Evolutionary conservation across 2,888 invertebrate genomes (phyloP), one percentile per base, ranked within the genome.

Genomic region (Leucoma salicis): DNA sequence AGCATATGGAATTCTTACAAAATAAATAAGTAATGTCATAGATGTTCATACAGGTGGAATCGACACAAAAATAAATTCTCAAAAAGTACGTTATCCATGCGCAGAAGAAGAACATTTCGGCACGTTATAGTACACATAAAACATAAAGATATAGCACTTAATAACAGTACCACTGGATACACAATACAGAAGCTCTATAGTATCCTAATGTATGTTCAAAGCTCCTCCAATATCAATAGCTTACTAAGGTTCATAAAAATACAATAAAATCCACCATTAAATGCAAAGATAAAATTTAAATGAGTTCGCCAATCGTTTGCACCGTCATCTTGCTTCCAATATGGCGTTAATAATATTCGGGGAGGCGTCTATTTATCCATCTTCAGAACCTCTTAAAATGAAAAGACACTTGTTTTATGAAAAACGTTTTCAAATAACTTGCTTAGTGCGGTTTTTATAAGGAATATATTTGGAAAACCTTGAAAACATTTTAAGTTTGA

Each of bases 271-370:
- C 1, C 27, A n/a, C 11, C 10, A n/a, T 6, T n/a, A n/a, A 10
- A n/a, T n/a, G 29, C 13, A 12, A 14, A 31, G 13, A 31, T 14
- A 14, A 31, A 14, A 31, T 31, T 31, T 31, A 11, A n/a, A 27
- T 27, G 27, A 27, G 27, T 27, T 27, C n/a, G 4, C 27, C 11
- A 27, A 11, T 11, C 3, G n/a, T 11, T 4, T n/a, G 27, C 4
- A 10, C 27, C 27, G 2, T n/a, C 4, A 27, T 27, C 4, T 11
- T 4, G 27, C 4, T 3, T 42, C 7, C 31, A 53, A 31, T 35
- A 39, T 49, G 39, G 37, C 36, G 31, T 44, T 42, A 41, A 38
- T 56, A 39, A 42, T 31, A 53, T 35, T 41, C 39, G 43, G 28
- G 39, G 31, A 42, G 32, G 24, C 33, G 10, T 34, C 39, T 13